These are phyloP conservation scores for Sebastes matsubarae DNA, from an alignment of 2,797 vertebrate species.

Conservation along the genomic window DNA sequence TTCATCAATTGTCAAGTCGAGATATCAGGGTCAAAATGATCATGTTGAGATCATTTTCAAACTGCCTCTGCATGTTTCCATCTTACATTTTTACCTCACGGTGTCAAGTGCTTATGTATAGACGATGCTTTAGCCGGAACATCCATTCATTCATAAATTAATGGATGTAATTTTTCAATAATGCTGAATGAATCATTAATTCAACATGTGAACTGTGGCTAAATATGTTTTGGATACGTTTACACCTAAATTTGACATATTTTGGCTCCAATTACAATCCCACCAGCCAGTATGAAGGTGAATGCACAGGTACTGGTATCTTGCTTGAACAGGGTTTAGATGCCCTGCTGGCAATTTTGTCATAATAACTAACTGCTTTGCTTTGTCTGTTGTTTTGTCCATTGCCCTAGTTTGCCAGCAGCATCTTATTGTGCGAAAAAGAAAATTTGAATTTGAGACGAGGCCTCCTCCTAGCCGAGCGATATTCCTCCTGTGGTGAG, in stretches of 20 bases:
- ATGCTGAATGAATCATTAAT: background rate
- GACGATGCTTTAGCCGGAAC: background rate
- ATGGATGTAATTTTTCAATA: background rate
- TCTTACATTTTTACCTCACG: background rate
- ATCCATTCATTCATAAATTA: background rate
- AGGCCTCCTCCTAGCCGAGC: conserved; percentile 39
- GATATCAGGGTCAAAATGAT: background rate
- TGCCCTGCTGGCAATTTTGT: conserved; percentile 35
- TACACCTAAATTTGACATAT: conserved; percentile 1
- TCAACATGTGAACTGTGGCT: background rate
- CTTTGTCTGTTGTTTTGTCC: conserved; percentile 47
- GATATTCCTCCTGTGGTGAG: conserved; percentile 62
- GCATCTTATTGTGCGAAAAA: conserved; percentile 53
- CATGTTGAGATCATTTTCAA: no score
- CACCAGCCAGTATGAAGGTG: conserved; percentile 5
- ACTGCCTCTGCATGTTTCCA: background rate
- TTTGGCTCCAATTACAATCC: conserved; percentile 4
- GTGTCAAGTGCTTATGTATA: background rate
- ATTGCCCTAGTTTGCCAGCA: conserved; percentile 49
- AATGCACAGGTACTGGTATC: conserved; percentile 6
- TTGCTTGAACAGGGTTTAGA: conserved; percentile 13
- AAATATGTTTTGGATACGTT: conserved; percentile 8
- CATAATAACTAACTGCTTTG: conserved; percentile 30
- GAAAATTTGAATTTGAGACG: conserved; percentile 64
- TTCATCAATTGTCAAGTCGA: background rate